Base-by-base conservation (phyloP, 2,888 invertebrate genomes). In the Unio pictorum region DNA sequence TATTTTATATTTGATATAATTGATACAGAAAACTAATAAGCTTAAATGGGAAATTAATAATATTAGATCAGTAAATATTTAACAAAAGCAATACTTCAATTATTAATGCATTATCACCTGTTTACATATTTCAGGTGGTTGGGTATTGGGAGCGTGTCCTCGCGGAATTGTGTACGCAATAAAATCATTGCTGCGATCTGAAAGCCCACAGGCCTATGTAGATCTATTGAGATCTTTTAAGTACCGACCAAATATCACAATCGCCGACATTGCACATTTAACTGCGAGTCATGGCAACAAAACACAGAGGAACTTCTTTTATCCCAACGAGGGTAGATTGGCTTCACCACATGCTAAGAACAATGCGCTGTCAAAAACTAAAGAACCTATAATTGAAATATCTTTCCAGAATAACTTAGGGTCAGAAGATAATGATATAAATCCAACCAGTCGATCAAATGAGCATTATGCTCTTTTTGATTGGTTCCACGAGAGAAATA, bases 401-500 rank as follows among this genome's bases (percentile, higher is more conserved):
- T 71, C 15, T 23, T 23, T 18, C 11, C n/a, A 8, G 68, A 64
- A 30, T 30, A 63, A 62, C 6, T 3, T 34, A 0, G 34, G 34
- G 34, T 34, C 34, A 63, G 45, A 34, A 3, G 54, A 68, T 57
- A 1, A 26, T 11, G 58, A 63, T 34, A 55, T 28, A 20, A 57
- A 70, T 55, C 70, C 70, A 64, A 56, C 61, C 54, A 67, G 65
- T n/a, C 66, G 67, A 5, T 66, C 66, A 4, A 58, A 61, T 11
- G n/a, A 23, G 11, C 58, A 56, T 15, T 55, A 28, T 28, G 28
- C 67, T 5, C 61, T 71, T 5, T 71, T 58, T 59, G 69, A 74
- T 57, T 71, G 68, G 74, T 71, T 74, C 57, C 71, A 74, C 28
- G 55, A 74, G 45, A 55, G 62, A 6, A 74, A 74, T 30, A 30